A percentile compares a stretch with the other conserved stretches of the same genome.
These are phyloP conservation scores for Cyaniris semiargus DNA, from an alignment of 2,888 invertebrate species.

Conservation along the genomic window DNA sequence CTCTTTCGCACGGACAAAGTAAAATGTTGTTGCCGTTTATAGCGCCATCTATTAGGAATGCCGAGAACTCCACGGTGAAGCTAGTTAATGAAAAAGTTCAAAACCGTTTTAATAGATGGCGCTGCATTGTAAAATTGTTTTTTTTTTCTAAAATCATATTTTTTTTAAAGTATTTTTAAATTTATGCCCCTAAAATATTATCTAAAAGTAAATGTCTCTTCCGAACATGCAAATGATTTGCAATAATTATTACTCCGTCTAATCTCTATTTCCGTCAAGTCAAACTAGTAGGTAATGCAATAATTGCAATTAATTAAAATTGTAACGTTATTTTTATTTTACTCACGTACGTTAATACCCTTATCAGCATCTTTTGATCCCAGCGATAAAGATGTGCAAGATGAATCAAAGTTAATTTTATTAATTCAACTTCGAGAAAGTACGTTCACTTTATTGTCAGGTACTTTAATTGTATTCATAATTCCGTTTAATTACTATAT, in stretches of 20 bases:
- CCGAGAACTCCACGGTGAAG: neutral
- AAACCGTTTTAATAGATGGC: neutral
- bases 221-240: neutral
- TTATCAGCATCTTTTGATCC: conserved; percentile 9
- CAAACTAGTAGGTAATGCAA: neutral
- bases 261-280: neutral
- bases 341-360: neutral
- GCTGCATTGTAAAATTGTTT: too few relatives aligned
- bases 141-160: neutral
- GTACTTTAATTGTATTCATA: neutral
- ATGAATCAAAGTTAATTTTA: neutral
- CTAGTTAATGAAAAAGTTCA: neutral
- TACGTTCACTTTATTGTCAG: neutral
- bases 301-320: neutral
- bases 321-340: neutral
- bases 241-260: neutral
- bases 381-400: neutral
- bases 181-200: neutral
- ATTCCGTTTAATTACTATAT: neutral
- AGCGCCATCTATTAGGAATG: conserved; percentile 8
- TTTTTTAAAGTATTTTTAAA: neutral
- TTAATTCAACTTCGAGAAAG: neutral
- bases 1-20: conserved; percentile 1
- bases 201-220: neutral
- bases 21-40: neutral